These are phyloP conservation scores for Tricholaema leucomelas DNA, from an alignment of 2,113 vertebrate genomes.

Conservation along the genomic window DNA sequence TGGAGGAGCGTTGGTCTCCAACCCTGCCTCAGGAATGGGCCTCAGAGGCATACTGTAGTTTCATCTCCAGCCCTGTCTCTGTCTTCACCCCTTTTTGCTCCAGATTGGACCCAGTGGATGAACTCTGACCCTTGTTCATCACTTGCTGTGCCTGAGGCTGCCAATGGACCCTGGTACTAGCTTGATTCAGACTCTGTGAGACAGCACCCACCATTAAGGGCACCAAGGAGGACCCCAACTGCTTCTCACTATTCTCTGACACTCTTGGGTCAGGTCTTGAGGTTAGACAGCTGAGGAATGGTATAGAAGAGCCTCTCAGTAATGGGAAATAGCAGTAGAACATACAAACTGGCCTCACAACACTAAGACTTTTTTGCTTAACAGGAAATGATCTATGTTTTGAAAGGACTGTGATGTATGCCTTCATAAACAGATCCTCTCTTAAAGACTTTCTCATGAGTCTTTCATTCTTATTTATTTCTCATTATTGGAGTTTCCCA, in stretches of 20 bases:
- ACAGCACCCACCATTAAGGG: accelerated
- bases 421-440: background rate
- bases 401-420: background rate
- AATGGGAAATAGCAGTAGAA: background rate
- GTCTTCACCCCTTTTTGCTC: background rate
- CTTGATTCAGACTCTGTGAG: background rate
- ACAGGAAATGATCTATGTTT: background rate
- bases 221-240: accelerated
- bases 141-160: background rate
- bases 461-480: background rate
- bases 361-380: background rate
- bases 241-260: background rate
- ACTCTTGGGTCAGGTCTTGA: background rate
- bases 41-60: background rate
- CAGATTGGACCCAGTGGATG: background rate
- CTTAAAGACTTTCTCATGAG: background rate
- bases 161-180: background rate
- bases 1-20: background rate
- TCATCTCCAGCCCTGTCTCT: background rate
- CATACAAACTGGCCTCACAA: accelerated
- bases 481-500: background rate
- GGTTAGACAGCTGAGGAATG: background rate
- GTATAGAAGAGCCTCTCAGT: background rate
- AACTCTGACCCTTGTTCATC: background rate
- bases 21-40: background rate